These are phyloP conservation scores for Gonioctena quinquepunctata DNA, from an alignment of 1,140 invertebrate genomes.

Conservation along the genomic window DNA sequence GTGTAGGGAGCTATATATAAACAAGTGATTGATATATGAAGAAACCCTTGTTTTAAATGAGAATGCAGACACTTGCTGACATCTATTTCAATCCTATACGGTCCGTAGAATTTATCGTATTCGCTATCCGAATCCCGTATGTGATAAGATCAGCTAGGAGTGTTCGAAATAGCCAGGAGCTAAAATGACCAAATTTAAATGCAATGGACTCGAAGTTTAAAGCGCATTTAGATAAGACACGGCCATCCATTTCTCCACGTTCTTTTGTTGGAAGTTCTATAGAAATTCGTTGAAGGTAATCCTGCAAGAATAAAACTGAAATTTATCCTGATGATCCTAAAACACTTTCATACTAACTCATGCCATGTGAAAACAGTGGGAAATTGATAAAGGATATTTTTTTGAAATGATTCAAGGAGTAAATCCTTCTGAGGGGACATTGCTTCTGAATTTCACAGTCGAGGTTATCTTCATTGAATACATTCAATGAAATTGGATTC, in stretches of 20 bases:
- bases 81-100: not conserved
- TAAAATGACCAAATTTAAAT: conserved; percentile 52
- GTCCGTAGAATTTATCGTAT: not conserved
- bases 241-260: conserved; percentile 43
- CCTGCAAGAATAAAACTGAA: not conserved
- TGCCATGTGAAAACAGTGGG: too few species aligned
- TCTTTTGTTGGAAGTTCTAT: conserved; percentile 36
- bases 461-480: too few species aligned
- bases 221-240: conserved; percentile 52
- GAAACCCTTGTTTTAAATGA: too few species aligned
- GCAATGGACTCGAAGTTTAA: conserved; percentile 49
- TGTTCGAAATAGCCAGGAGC: conserved; percentile 1
- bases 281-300: not conserved
- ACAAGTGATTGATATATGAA: too few species aligned
- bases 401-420: too few species aligned
- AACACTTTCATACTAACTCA: too few species aligned
- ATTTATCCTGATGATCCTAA: too few species aligned
- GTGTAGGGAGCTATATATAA: too few species aligned
- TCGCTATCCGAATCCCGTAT: not conserved
- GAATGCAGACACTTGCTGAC: not conserved
- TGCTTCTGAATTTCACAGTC: too few species aligned
- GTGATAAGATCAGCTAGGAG: conserved; percentile 11
- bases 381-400: too few species aligned
- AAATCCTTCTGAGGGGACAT: too few species aligned
- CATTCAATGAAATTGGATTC: too few species aligned